Evolutionary conservation across 2,888 invertebrate species (phyloP), one percentile per base, ranked within the genome.

Genomic region (Nomada ruficornis): DNA sequence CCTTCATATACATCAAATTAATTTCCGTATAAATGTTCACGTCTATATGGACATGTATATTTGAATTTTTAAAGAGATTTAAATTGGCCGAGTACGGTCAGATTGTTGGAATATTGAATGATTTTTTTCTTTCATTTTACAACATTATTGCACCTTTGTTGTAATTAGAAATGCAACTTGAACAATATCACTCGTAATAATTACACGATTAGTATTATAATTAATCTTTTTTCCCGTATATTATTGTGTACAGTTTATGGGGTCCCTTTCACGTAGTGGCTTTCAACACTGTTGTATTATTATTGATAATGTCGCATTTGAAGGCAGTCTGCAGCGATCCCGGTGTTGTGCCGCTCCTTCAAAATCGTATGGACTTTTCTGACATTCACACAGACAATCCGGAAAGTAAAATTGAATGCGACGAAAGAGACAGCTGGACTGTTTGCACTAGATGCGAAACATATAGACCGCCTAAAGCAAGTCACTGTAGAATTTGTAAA

Each of bases 261-360:
- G 97, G 97, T 72, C 96, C 97, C 59, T 95, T 98, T 83, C 96
- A 98, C 94, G 97, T 97, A 9, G 95, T 97, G 44, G 93, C 96
- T 64, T 98, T 98, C 94, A 98, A 98, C 92, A 95, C 96, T 0
- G 94, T 98, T 15, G 95, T 98, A 74, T 96, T 98, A 90, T 94
- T 98, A 71, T 94, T 98, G 81, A 94, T 96, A 69, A 95, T 97
- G 94, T 95, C 98, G 2, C 98, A 98, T 93, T 90, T 97, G n/a
- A 95, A 97, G 91, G 98, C 98, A 11, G 97, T 98, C 77, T 95
- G 97, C 89, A 97, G 97, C n/a, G 98, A 98, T 94, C 98, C 98
- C 4, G 98, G 98, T 2, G 96, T 97, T 68, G 97, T 98, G 59
- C 98, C 97, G n/a, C 94, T 97, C 78, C 96, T 96, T 1, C 95